A percentile compares a stretch with the other conserved stretches of the same genome.
phyloP scores from a whole-genome alignment of 2,797 vertebrate species.

The Epinephelus malabaricus region DNA sequence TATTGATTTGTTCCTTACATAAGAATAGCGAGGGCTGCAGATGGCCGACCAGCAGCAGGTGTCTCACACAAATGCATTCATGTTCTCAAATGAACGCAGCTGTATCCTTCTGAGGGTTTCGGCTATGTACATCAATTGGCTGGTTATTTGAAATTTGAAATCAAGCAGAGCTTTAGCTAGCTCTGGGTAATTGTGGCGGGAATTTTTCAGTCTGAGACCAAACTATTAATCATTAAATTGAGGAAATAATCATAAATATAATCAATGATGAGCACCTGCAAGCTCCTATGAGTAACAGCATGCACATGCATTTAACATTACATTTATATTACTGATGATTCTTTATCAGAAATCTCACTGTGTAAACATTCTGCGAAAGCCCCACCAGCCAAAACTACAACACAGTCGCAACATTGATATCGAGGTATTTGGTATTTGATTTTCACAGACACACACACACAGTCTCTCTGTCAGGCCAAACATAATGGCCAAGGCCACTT shows the following conservation, averaged over 20 bases:
- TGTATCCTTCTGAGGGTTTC: not conserved
- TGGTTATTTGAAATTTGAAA: not conserved
- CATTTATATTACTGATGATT: no score
- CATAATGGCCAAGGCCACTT: constrained; percentile 58
- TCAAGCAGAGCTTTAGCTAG: not conserved
- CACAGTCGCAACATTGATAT: no score
- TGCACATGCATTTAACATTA: not conserved
- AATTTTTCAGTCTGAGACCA: not conserved
- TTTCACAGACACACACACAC: not conserved
- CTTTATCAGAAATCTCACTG: no score
- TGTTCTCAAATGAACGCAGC: not conserved
- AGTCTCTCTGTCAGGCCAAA: constrained; percentile 34
- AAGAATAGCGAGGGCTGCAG: not conserved
- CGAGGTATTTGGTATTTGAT: no score
- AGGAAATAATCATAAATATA: not conserved
- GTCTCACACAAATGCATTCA: not conserved
- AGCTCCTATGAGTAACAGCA: no score
- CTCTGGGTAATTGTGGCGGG: not conserved
- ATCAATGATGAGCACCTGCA: not conserved
- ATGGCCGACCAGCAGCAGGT: constrained; percentile 1
- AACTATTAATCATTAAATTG: not conserved
- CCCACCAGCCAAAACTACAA: no score
- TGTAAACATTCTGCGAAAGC: no score
- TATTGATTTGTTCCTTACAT: constrained; percentile 26
- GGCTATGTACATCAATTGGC: not conserved